Base-by-base conservation (phyloP, 2,797 vertebrate species). In the Protosalanx chinensis region DNA sequence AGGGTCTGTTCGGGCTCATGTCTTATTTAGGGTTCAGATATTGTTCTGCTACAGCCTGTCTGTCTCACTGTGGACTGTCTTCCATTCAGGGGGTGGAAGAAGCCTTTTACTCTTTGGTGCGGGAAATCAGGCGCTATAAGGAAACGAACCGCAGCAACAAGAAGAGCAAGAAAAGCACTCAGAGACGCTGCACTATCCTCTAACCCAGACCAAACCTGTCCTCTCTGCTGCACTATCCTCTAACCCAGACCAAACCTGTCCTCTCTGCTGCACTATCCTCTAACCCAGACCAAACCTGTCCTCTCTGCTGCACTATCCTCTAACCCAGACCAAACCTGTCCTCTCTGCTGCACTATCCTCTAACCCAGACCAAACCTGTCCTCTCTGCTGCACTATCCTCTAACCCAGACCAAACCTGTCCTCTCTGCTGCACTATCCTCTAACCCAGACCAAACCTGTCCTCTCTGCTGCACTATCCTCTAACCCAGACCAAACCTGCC, bases 71-170 rank as follows among this genome's bases (percentile, higher is more conserved):
- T 41, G 37, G 37, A 15, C 35, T 49, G 4, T 73, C 20, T 84
- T 5, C 80, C 8, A 72, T 76, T 49, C 85, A 95, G 94, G 94
- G 94, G 20, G 94, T 95, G 51, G 94, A 95, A 75, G 94, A 95
- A 74, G 94, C 94, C 1, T 95, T 95, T 78, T 95, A 95, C 80
- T 95, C 94, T 2, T 89, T 95, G 8, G 94, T 95, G 32, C 88
- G 94, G 58, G 94, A 95, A 85, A 95, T 95, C 71, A 90, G 94
- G 81, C 92, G 86, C 84, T 94, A 95, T 75, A 95, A 95, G 85
- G 94, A 95, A 86, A 94, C 91, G 37, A 91, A 94, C 85, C 93
- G 94, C 86, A 94, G 91, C 90, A 95, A 93, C 79, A 94, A 94
- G 79, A 94, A 94, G 86, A 95, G 93, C 92, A 95, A 95, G 88